Percentiles rank a stretch among this genome's conserved stretches.
These are phyloP conservation scores for Epizoanthus stellaris DNA, from an alignment of 92 coral and sea anemone species.

Conservation along the genomic window DNA sequence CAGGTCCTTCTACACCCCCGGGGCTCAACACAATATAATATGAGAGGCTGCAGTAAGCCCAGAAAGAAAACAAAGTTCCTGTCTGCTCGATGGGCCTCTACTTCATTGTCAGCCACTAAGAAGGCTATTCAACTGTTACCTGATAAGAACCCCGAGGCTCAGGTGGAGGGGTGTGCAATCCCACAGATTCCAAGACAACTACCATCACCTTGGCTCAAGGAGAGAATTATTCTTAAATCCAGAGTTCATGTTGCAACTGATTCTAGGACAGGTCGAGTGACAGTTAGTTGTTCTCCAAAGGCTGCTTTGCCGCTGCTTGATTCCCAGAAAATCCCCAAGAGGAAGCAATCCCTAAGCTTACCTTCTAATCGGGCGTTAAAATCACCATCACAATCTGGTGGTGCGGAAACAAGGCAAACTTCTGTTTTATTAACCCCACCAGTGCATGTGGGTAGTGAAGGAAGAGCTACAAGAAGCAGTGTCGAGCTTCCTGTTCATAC, in stretches of 20 bases:
- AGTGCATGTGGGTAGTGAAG: not conserved
- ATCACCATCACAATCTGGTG: not conserved
- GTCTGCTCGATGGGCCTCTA: constrained; percentile 11
- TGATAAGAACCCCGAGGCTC: not conserved
- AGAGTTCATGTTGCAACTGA: constrained; percentile 12
- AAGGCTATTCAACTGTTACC: constrained; percentile 19
- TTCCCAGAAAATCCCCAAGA: not conserved
- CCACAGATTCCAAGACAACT: not conserved
- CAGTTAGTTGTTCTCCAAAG: constrained; percentile 8
- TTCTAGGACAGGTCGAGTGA: not conserved
- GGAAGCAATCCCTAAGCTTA: not conserved
- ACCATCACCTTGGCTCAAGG: constrained; percentile 5
- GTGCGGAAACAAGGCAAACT: not conserved
- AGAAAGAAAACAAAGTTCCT: not conserved
- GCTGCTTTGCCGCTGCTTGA: not conserved
- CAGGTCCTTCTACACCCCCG: not conserved
- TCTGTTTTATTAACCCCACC: not conserved
- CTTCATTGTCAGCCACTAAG: not conserved
- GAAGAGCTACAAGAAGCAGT: not conserved
- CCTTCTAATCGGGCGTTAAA: not conserved
- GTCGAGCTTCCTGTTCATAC: not conserved
- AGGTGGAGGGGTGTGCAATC: not conserved
- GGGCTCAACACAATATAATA: not conserved
- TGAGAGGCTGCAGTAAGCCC: not conserved
- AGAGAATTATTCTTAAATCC: constrained; percentile 26